These are phyloP conservation scores for Leptopilina boulardi DNA, from an alignment of 1,140 invertebrate species.

Conservation along the genomic window DNA sequence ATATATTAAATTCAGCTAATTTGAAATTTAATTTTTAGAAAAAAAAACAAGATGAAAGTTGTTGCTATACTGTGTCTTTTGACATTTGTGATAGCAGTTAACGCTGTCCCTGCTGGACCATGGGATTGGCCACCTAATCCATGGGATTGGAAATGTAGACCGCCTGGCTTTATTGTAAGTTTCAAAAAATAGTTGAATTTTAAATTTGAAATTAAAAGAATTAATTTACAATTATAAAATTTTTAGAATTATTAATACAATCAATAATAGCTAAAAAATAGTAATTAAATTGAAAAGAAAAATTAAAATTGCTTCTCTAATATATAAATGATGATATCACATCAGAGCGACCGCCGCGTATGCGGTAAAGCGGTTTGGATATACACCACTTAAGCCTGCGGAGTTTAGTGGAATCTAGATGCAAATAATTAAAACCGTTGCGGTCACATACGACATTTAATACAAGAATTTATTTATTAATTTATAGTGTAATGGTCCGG, in stretches of 20 bases:
- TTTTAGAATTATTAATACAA: too few species aligned
- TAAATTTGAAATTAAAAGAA: too few species aligned
- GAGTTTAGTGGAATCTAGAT: background rate
- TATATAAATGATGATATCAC: background rate
- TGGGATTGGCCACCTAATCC: background rate
- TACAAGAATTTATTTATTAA: background rate
- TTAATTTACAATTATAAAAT: too few species aligned
- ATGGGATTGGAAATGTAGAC: conserved; percentile 23
- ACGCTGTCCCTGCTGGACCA: background rate
- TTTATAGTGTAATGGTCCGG: conserved; percentile 46
- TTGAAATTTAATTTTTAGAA: background rate
- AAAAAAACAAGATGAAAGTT: background rate
- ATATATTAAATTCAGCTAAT: too few species aligned
- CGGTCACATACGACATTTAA: background rate
- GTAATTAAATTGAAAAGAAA: background rate
- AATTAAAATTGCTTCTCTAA: background rate
- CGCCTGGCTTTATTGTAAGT: conserved; percentile 15
- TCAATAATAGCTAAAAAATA: too few species aligned
- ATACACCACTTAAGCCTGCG: background rate
- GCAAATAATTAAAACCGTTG: background rate
- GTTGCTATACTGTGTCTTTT: conserved; percentile 1
- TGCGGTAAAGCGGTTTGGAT: background rate
- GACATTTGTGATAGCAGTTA: conserved; percentile 16
- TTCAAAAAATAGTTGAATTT: background rate
- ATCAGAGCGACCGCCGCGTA: background rate